A percentile compares a stretch with the other conserved stretches of the same genome.
These are phyloP conservation scores for Chloroclystis v-ata DNA, from an alignment of 2,888 invertebrate genomes.

Conservation along the genomic window DNA sequence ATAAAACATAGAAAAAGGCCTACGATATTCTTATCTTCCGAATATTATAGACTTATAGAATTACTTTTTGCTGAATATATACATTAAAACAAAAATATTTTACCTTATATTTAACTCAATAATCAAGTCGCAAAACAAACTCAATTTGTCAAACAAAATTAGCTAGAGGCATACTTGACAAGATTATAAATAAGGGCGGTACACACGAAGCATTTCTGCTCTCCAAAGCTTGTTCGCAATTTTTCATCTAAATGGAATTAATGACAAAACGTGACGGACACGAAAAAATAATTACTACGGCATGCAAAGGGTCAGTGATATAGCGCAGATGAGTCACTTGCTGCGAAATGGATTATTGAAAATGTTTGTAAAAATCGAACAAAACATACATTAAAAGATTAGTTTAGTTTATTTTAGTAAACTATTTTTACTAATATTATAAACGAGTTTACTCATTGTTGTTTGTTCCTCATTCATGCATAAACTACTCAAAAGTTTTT, in stretches of 20 bases:
- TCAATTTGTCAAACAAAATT: constrained; percentile 3
- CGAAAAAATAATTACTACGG: constrained; percentile 44
- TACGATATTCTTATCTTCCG: no score
- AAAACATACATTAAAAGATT: no score
- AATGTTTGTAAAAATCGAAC: no score
- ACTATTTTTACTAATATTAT: no score
- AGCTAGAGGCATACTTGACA: constrained; percentile 1
- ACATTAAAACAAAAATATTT: not conserved
- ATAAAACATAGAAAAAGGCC: no score
- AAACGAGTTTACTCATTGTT: no score
- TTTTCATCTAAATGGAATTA: constrained; percentile 25
- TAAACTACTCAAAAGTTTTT: no score
- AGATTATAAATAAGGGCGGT: constrained; percentile 5
- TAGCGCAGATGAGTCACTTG: not conserved
- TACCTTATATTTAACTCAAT: not conserved
- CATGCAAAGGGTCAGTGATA: constrained; percentile 51
- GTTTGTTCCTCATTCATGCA: no score
- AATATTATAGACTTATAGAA: no score
- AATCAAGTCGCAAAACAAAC: not conserved
- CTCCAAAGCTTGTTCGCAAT: constrained; percentile 14
- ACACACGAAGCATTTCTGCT: constrained; percentile 7
- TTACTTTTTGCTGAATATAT: not conserved
- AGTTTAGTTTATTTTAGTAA: no score
- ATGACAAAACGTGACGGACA: constrained; percentile 25
- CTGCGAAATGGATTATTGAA: not conserved